A percentile compares a stretch with the other conserved stretches of the same genome.
Evolutionary conservation across 2,113 vertebrate genomes (phyloP).

Genomic region (Crotalus viridis): DNA sequence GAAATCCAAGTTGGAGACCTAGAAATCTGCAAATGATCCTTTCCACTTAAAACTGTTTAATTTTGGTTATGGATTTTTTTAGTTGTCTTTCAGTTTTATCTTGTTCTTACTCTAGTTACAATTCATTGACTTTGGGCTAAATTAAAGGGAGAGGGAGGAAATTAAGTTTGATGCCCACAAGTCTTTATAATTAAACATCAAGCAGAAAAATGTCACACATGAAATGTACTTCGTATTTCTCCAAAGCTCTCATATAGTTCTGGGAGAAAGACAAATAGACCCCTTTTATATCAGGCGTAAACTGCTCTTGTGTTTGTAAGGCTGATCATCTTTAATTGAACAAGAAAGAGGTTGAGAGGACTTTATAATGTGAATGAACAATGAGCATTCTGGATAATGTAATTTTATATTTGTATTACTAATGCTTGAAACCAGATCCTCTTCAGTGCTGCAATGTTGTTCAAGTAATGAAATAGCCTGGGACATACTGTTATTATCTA

Average conservation of each 20-base stretch:
- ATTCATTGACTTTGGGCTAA: neutral
- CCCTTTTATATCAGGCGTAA: neutral
- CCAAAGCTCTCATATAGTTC: conserved; percentile 16
- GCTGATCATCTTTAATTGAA: neutral
- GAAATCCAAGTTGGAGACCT: neutral
- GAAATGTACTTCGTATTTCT: neutral
- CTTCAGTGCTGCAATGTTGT: neutral
- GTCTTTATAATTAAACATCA: neutral
- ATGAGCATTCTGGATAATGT: neutral
- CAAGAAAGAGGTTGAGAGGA: neutral
- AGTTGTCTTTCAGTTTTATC: neutral
- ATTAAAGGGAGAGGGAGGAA: neutral
- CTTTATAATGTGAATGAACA: neutral
- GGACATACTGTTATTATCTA: neutral
- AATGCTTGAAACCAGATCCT: neutral
- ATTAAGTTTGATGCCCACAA: neutral
- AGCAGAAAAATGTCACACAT: neutral
- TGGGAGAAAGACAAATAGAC: conserved; percentile 9
- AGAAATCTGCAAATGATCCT: neutral
- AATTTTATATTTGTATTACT: neutral
- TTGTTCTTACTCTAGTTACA: neutral
- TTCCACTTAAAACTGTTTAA: neutral
- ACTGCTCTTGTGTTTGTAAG: neutral
- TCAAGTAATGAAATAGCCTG: neutral
- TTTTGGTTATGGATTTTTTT: neutral